Conservation (phyloP, 2,888 invertebrate species). For the Cremastinae sp. region DNA sequence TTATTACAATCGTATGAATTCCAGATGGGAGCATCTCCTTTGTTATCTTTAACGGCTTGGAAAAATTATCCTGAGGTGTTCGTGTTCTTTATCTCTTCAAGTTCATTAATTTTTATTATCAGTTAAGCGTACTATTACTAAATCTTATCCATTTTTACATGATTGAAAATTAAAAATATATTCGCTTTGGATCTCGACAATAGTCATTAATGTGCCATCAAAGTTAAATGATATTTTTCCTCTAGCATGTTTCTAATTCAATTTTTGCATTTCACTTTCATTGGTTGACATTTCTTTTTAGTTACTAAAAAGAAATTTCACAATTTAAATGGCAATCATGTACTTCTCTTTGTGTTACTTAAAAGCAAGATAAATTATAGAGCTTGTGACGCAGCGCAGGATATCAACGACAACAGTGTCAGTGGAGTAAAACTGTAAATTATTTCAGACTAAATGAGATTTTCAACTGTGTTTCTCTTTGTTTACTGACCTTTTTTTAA, state of each 20-base stretch:
- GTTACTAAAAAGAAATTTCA: too few relatives aligned
- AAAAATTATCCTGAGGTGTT: slow-evolving; percentile 10
- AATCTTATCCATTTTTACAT: too few relatives aligned
- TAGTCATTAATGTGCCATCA: too few relatives aligned
- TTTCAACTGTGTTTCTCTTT: slow-evolving; percentile 22
- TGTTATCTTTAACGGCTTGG: slow-evolving; percentile 10
- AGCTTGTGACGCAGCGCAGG: not conserved
- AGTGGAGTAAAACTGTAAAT: slow-evolving; percentile 23
- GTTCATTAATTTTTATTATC: slow-evolving; percentile 7
- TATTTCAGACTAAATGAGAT: slow-evolving; percentile 39
- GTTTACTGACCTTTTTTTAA: not conserved
- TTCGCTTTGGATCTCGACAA: too few relatives aligned
- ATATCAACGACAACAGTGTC: slow-evolving; percentile 17
- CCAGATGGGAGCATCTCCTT: too few relatives aligned
- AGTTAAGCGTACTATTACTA: slow-evolving; percentile 22
- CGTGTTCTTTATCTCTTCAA: slow-evolving; percentile 7
- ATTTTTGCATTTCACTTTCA: too few relatives aligned
- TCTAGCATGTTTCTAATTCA: too few relatives aligned
- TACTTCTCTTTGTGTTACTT: slow-evolving; percentile 14
- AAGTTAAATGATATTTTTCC: too few relatives aligned
- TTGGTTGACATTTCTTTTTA: too few relatives aligned
- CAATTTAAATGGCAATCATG: too few relatives aligned
- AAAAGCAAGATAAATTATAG: not conserved
- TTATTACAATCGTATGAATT: too few relatives aligned
- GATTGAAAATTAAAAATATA: too few relatives aligned